phyloP scores from a whole-genome alignment of 2,113 vertebrate genomes.

The Nerophis ophidion region DNA sequence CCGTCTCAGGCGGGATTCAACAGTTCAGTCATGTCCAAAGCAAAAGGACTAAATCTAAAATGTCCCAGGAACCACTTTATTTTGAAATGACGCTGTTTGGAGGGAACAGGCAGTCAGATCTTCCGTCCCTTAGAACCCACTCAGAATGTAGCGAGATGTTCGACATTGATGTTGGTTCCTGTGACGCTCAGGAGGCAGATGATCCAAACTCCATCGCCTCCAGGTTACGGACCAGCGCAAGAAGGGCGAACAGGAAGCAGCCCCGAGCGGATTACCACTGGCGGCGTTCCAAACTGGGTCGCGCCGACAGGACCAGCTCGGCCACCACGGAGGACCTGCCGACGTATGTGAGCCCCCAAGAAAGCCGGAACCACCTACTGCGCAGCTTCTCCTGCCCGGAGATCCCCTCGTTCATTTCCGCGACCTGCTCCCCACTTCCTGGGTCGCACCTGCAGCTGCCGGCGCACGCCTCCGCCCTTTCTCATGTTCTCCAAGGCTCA shows the following conservation, averaged over 20 bases:
- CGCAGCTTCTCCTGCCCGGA: constrained; percentile 81
- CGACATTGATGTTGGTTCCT: neutral
- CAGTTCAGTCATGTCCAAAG: neutral
- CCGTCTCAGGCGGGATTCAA: neutral
- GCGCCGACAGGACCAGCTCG: neutral
- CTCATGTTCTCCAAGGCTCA: constrained; percentile 22
- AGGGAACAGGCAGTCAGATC: neutral
- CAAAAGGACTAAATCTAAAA: constrained; percentile 20
- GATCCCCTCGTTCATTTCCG: constrained; percentile 47
- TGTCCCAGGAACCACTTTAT: constrained; percentile 12
- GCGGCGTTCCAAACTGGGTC: constrained; percentile 9
- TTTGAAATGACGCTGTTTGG: constrained; percentile 47
- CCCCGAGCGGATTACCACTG: constrained; percentile 6
- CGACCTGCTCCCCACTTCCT: constrained; percentile 31
- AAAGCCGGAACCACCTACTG: constrained; percentile 49
- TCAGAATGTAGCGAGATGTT: neutral
- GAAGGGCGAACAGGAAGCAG: constrained; percentile 5
- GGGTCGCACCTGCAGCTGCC: constrained; percentile 27
- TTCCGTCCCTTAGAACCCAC: neutral
- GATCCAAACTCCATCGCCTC: neutral
- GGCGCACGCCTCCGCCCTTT: constrained; percentile 8
- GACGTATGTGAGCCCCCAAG: neutral
- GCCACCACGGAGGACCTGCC: constrained; percentile 21
- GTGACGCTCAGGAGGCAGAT: neutral
- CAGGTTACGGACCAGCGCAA: neutral